Percentiles rank a stretch among this genome's conserved stretches.
Evolutionary conservation across 2,888 invertebrate genomes (phyloP).

Genomic region (Emmelina monodactyla): DNA sequence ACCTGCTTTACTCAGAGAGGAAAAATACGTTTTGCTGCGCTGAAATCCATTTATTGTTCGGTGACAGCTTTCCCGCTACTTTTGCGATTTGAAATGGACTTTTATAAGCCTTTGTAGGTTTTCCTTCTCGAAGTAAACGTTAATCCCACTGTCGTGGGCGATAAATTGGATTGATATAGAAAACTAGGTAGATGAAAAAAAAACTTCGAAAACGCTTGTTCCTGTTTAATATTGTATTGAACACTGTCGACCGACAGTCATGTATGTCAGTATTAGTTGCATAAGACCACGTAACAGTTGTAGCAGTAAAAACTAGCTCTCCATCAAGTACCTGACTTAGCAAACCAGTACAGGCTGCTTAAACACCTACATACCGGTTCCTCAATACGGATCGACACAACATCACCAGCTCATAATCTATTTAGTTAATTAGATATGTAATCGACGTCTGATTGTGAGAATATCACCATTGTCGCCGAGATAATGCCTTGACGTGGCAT

Average conservation of each 20-base stretch:
- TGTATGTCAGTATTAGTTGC: constrained; percentile 27
- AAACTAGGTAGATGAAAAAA: too few relatives aligned
- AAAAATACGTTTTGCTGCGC: constrained; percentile 24
- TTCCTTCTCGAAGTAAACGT: too few relatives aligned
- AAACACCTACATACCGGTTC: background rate
- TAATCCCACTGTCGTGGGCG: too few relatives aligned
- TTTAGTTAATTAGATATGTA: background rate
- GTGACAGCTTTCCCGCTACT: constrained; percentile 9
- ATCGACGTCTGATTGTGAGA: background rate
- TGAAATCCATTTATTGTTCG: constrained; percentile 23
- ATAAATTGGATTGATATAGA: too few relatives aligned
- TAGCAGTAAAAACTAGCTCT: background rate
- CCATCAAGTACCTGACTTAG: background rate
- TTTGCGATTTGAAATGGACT: background rate
- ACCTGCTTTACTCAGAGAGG: constrained; percentile 21
- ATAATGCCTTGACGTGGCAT: background rate
- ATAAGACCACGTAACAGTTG: constrained; percentile 12
- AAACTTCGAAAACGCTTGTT: too few relatives aligned
- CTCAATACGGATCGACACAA: background rate
- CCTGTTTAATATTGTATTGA: too few relatives aligned
- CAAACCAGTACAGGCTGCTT: background rate
- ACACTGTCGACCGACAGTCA: too few relatives aligned
- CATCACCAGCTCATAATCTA: background rate
- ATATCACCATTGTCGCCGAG: background rate
- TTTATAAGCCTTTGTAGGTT: background rate